These are phyloP conservation scores for Chamaea fasciata DNA, from an alignment of 2,113 vertebrate species.

Conservation along the genomic window DNA sequence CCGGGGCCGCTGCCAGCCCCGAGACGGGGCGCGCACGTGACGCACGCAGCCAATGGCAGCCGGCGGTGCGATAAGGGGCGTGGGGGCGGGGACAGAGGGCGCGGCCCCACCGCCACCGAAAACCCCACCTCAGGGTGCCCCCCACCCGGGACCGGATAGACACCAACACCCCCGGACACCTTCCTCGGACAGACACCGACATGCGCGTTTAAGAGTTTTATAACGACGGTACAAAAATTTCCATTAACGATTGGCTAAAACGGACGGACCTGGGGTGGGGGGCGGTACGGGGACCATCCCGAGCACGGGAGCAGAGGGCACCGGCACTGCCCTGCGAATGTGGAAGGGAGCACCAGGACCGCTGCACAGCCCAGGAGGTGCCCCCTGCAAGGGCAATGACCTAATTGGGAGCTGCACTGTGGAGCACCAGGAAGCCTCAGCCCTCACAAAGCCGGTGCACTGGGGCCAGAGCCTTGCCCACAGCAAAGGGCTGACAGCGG, in stretches of 20 bases:
- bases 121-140: accelerated
- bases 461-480: not conserved
- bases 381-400: not conserved
- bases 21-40: not conserved
- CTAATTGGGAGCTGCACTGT: not conserved
- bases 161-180: too few species aligned
- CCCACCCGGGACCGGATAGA: not conserved
- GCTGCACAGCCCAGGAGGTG: not conserved
- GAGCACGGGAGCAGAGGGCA: not conserved
- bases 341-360: not conserved
- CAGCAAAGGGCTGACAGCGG: accelerated
- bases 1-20: not conserved
- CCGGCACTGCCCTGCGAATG: not conserved
- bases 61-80: accelerated
- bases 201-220: not conserved
- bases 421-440: not conserved
- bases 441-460: too few species aligned
- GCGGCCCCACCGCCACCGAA: not conserved
- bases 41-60: not conserved
- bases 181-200: not conserved
- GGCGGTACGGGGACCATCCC: not conserved
- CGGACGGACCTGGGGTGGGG: too few species aligned
- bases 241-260: not conserved
- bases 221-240: constrained; percentile 37
- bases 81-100: not conserved